phyloP scores from a whole-genome alignment of 2,113 vertebrate species.

The Ellobius talpinus region DNA sequence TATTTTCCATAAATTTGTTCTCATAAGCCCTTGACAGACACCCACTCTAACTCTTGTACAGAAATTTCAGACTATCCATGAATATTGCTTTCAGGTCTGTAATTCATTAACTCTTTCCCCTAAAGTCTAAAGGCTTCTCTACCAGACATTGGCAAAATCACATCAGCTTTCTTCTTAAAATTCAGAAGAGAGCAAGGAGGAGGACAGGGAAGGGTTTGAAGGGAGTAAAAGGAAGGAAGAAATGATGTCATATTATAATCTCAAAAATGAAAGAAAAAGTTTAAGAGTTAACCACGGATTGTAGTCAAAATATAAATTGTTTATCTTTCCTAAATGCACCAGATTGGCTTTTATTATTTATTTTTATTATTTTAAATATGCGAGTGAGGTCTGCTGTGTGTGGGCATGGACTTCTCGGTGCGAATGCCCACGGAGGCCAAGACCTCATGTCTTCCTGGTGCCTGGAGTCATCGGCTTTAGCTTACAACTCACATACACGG shows the following conservation, averaged over 20 bases:
- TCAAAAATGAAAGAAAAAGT: neutral
- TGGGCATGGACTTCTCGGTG: neutral
- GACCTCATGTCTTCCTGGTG: neutral
- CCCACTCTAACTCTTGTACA: constrained; percentile 78
- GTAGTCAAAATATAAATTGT: neutral
- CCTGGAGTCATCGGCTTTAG: neutral
- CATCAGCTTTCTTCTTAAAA: constrained; percentile 30
- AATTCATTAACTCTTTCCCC: constrained; percentile 81
- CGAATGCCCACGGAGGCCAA: too few relatives aligned
- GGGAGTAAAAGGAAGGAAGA: neutral
- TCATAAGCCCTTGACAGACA: constrained; percentile 87
- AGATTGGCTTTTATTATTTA: neutral
- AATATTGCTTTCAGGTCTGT: constrained; percentile 70
- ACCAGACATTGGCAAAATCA: constrained; percentile 75
- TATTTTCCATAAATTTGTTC: constrained; percentile 89
- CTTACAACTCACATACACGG: too few relatives aligned
- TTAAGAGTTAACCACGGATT: constrained; percentile 40
- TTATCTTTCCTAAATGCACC: constrained; percentile 62
- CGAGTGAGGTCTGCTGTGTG: neutral
- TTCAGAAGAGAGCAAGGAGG: neutral
- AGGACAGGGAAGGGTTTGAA: neutral
- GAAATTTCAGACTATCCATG: constrained; percentile 79
- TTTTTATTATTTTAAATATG: neutral
- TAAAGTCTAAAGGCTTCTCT: constrained; percentile 58
- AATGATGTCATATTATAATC: neutral